Evolutionary conservation across 1,140 invertebrate genomes (phyloP), one percentile per base, ranked within the genome.

Genomic region (Coelopa frigida): DNA sequence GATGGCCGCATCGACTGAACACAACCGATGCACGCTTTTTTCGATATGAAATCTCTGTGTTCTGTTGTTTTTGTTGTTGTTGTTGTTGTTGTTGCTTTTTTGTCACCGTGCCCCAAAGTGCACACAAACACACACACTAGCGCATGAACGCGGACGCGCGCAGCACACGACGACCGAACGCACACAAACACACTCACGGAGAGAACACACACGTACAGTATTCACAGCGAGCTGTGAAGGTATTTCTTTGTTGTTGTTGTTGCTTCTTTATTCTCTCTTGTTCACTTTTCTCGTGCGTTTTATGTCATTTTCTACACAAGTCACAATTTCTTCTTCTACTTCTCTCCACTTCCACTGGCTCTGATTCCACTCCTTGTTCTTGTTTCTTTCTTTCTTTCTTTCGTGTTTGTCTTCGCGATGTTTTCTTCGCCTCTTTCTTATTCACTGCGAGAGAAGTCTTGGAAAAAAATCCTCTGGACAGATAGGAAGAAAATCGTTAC

Each of bases 311-410:
- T 23, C 33, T 29, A 17, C 11, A 43, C 41, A 26, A 43, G n/a
- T n/a, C 31, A 32, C 41, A 43, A 27, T 42, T 48, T 36, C 14
- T 33, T 41, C 22, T 26, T 26, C 38, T 40, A 14, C 38, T 40
- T n/a, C 22, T 40, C 29, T 14, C 24, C 21, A 7, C 7, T 29
- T 29, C n/a, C 7, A 29, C 7, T 32, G 15, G 20, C 31, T 46
- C 43, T 49, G 41, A 39, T 50, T 50, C 38, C 20, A 23, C 35
- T 31, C 39, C 40, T 50, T 45, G 15, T 29, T 6, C 10, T 31
- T 36, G 15, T 36, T 37, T 24, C 23, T 17, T 15, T 26, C 24
- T 24, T 37, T 41, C 31, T 31, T 40, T 44, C 26, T 45, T 20
- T 29, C 32, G 10, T 42, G 26, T n/a, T 42, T 14, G 14, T 42